phyloP scores from a whole-genome alignment of 2,113 vertebrate genomes.

The Podarcis raffonei region DNA sequence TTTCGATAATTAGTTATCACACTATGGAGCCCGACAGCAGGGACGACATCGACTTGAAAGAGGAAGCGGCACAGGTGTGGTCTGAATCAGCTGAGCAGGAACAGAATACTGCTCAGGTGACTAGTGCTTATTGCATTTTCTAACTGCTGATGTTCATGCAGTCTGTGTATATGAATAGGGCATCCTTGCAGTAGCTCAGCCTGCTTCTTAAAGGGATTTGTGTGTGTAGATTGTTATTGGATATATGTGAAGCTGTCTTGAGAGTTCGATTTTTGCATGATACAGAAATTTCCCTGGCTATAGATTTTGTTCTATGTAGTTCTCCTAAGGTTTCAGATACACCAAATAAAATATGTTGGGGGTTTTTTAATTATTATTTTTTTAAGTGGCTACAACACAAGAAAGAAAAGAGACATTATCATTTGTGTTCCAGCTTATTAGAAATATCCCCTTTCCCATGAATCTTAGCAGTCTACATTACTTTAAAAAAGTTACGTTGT shows the following conservation, averaged over 20 bases:
- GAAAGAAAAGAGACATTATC: too few relatives aligned
- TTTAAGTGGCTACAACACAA: too few relatives aligned
- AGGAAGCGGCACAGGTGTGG: conserved; percentile 77
- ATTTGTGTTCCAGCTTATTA: too few relatives aligned
- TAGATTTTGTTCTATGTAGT: accelerated
- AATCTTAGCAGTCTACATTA: too few relatives aligned
- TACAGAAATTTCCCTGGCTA: background rate
- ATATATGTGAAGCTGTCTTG: background rate
- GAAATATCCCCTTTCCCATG: too few relatives aligned
- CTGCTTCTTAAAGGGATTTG: background rate
- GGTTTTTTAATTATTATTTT: too few relatives aligned
- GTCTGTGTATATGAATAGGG: accelerated
- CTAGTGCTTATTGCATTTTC: background rate
- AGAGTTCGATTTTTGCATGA: background rate
- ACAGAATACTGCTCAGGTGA: conserved; percentile 77
- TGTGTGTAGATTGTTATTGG: background rate
- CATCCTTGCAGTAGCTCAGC: background rate
- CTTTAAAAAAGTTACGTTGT: too few relatives aligned
- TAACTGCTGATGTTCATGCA: accelerated
- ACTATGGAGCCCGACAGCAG: conserved; percentile 42
- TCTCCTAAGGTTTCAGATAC: background rate
- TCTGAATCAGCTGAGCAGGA: conserved; percentile 73
- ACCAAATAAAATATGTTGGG: too few relatives aligned
- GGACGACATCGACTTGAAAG: conserved; percentile 78
- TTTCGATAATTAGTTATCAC: conserved; percentile 28